Conservation (phyloP, 1,140 invertebrate species). For the Lucilia cuprina region DNA sequence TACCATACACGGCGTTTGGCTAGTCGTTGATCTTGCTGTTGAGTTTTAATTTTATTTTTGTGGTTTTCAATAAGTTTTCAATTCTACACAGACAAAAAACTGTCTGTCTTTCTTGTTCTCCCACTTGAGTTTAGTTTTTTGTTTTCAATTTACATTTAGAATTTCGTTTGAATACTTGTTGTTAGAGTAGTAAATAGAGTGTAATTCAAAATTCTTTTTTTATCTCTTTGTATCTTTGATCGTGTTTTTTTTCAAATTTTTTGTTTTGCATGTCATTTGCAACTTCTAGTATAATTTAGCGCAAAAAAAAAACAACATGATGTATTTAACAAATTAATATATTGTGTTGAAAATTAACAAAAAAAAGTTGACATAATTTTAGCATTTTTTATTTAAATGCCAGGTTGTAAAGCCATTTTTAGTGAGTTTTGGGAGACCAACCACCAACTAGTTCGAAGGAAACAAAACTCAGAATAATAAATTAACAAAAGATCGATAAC, state of each 20-base stretch:
- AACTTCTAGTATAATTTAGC: not conserved
- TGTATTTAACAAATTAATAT: not conserved
- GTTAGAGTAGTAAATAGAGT: not conserved
- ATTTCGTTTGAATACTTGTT: not conserved
- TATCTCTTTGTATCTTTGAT: not conserved
- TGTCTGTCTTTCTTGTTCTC: not conserved
- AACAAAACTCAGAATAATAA: no score
- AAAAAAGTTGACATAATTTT: not conserved
- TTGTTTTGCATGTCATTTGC: not conserved
- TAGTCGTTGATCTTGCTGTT: not conserved
- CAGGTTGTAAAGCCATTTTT: not conserved
- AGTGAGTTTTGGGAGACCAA: no score
- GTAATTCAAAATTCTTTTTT: not conserved
- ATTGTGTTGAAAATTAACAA: not conserved
- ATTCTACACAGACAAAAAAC: not conserved
- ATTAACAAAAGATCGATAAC: no score
- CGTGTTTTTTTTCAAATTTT: not conserved
- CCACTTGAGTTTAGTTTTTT: not conserved
- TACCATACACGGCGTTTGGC: not conserved
- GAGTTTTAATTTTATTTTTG: not conserved
- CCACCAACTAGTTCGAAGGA: no score
- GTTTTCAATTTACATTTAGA: not conserved
- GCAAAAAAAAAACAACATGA: constrained; percentile 1
- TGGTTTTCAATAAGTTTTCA: not conserved
- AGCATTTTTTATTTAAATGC: not conserved